Conservation (phyloP, 2,888 invertebrate species). For the Drosophila rubida region DNA sequence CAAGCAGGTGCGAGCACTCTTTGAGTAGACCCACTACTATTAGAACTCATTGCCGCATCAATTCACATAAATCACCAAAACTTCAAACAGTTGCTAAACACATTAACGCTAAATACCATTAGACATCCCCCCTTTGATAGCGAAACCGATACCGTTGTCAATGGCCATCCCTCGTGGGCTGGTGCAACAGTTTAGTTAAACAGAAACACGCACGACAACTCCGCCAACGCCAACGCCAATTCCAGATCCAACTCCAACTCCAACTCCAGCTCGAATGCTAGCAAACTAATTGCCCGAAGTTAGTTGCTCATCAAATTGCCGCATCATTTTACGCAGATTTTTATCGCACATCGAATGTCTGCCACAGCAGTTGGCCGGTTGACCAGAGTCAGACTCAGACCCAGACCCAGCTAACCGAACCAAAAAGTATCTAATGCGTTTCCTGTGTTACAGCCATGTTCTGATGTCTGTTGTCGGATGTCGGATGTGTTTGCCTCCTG, state of each 20-base stretch:
- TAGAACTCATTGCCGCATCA: not conserved
- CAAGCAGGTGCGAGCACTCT: not conserved
- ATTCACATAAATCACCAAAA: slow-evolving; percentile 34
- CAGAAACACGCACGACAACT: slow-evolving; percentile 45
- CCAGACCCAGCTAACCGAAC: slow-evolving; percentile 18
- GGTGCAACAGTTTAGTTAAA: slow-evolving; percentile 52
- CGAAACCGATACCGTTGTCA: slow-evolving; percentile 12
- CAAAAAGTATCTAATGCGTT: slow-evolving; percentile 75
- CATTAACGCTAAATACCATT: slow-evolving; percentile 62
- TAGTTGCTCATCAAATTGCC: slow-evolving; percentile 80
- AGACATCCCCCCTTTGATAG: slow-evolving; percentile 6
- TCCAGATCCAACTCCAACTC: slow-evolving; percentile 13
- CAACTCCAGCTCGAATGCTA: slow-evolving; percentile 31
- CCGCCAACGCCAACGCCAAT: slow-evolving; percentile 1
- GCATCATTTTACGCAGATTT: slow-evolving; percentile 79
- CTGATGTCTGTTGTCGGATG: slow-evolving; percentile 48
- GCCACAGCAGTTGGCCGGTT: slow-evolving; percentile 30
- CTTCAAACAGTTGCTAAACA: slow-evolving; percentile 51
- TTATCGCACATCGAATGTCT: slow-evolving; percentile 61
- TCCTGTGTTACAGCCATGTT: slow-evolving; percentile 74
- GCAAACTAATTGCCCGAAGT: slow-evolving; percentile 76
- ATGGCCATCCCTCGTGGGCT: slow-evolving; percentile 15
- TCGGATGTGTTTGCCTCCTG: slow-evolving; percentile 34
- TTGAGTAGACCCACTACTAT: not conserved
- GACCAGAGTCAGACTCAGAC: slow-evolving; percentile 18